Evolutionary conservation across 2,888 invertebrate genomes (phyloP).

Genomic region (Druceiella hillmani): DNA sequence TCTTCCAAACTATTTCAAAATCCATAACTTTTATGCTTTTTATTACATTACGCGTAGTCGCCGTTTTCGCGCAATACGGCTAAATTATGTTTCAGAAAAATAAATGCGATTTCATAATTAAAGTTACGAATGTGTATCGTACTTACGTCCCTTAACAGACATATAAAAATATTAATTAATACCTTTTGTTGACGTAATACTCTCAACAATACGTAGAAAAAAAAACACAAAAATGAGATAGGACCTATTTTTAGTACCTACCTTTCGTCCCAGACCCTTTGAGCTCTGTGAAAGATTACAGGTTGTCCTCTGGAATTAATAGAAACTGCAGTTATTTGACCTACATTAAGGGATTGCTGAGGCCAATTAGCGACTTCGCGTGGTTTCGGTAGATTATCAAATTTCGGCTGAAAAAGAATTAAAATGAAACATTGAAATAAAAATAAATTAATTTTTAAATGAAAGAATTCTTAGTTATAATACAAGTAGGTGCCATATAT

Average conservation of each 20-base stretch:
- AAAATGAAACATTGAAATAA: slow-evolving; percentile 3
- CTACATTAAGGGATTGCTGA: slow-evolving; percentile 57
- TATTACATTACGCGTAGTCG: no score
- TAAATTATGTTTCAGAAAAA: no score
- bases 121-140: no score
- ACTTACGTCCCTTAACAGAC: no score
- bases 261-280: slow-evolving; percentile 72
- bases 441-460: slow-evolving; percentile 4
- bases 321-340: slow-evolving; percentile 83
- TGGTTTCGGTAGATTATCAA: slow-evolving; percentile 52
- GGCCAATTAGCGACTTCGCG: slow-evolving; percentile 62
- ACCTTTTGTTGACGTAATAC: neutral
- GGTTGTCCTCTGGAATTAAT: slow-evolving; percentile 74
- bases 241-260: slow-evolving; percentile 28
- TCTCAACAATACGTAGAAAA: neutral
- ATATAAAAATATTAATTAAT: no score
- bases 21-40: no score
- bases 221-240: neutral
- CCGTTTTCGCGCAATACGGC: no score
- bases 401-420: slow-evolving; percentile 36
- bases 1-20: no score
- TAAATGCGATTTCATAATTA: no score
- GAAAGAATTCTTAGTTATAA: neutral
- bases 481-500: neutral
- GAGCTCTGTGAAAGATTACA: slow-evolving; percentile 80